Evolutionary conservation across 2,888 invertebrate species (phyloP).

Genomic region (Sminthurides aquaticus): DNA sequence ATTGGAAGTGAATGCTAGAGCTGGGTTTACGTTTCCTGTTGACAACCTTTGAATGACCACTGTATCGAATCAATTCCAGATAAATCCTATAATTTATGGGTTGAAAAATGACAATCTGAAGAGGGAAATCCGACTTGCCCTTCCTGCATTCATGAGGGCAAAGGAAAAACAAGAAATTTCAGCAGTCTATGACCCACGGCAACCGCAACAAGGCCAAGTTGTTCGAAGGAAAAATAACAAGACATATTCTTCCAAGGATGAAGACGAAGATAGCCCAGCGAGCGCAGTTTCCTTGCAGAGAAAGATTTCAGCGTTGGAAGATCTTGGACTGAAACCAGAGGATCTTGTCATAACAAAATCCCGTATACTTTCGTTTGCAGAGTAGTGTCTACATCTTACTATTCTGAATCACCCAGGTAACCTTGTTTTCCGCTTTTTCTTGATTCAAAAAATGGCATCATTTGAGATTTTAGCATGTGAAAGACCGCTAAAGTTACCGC

Average conservation of each 20-base stretch:
- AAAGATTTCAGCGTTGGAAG: constrained; percentile 17
- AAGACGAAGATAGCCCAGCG: constrained; percentile 10
- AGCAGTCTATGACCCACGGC: not conserved
- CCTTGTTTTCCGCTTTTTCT: too few relatives aligned
- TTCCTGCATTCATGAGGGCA: constrained; percentile 27
- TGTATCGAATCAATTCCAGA: too few relatives aligned
- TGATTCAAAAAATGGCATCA: too few relatives aligned
- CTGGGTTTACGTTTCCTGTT: too few relatives aligned
- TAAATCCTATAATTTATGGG: constrained; percentile 71
- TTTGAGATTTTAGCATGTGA: too few relatives aligned
- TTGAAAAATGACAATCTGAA: constrained; percentile 63
- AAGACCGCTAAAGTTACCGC: too few relatives aligned
- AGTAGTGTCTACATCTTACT: too few relatives aligned
- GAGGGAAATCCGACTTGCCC: constrained; percentile 53
- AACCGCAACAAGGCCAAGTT: not conserved
- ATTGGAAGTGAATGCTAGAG: too few relatives aligned
- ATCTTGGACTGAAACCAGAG: constrained; percentile 11
- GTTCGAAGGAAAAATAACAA: not conserved
- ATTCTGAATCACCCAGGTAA: too few relatives aligned
- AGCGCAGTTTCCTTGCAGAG: constrained; percentile 15
- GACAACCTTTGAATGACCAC: too few relatives aligned
- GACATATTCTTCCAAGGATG: not conserved
- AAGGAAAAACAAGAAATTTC: constrained; percentile 13
- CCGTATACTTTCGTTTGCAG: not conserved
- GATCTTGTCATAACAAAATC: not conserved